Percentiles rank a stretch among this genome's conserved stretches.
Conservation (phyloP, 2,888 invertebrate genomes). For the Coecobrya sp. region DNA sequence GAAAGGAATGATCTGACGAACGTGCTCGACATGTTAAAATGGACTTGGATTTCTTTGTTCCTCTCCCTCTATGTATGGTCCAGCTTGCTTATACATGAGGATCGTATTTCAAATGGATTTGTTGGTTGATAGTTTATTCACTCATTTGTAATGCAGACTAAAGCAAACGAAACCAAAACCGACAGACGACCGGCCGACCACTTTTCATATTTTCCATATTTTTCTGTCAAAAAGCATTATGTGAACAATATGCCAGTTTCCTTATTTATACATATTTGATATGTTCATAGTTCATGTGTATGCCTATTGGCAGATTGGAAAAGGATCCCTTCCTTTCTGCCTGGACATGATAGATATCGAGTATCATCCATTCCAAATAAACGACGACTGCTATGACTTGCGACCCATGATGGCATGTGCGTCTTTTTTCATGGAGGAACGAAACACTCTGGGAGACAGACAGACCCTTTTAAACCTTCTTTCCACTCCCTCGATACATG, state of each 20-base stretch:
- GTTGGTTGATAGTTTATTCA: constrained; percentile 65
- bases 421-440: constrained; percentile 33
- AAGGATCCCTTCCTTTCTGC: constrained; percentile 8
- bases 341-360: constrained; percentile 67
- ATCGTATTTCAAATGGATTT: constrained; percentile 74
- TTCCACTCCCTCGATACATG: constrained; percentile 24
- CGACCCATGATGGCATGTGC: constrained; percentile 75
- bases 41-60: constrained; percentile 58
- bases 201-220: constrained; percentile 77
- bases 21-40: constrained; percentile 76
- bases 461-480: constrained; percentile 56
- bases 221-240: constrained; percentile 45
- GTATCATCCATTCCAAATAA: constrained; percentile 74
- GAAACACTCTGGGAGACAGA: constrained; percentile 10
- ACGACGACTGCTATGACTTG: constrained; percentile 52
- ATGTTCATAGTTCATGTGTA: not conserved
- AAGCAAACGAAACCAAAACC: constrained; percentile 75
- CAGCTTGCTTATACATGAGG: constrained; percentile 19
- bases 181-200: constrained; percentile 69
- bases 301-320: constrained; percentile 3
- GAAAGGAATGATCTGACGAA: constrained; percentile 66
- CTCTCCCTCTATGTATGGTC: not conserved
- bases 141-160: constrained; percentile 80
- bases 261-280: constrained; percentile 9
- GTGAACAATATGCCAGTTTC: constrained; percentile 37